These are phyloP conservation scores for Phaenicophaeus curvirostris DNA, from an alignment of 2,797 vertebrate genomes.

Conservation along the genomic window DNA sequence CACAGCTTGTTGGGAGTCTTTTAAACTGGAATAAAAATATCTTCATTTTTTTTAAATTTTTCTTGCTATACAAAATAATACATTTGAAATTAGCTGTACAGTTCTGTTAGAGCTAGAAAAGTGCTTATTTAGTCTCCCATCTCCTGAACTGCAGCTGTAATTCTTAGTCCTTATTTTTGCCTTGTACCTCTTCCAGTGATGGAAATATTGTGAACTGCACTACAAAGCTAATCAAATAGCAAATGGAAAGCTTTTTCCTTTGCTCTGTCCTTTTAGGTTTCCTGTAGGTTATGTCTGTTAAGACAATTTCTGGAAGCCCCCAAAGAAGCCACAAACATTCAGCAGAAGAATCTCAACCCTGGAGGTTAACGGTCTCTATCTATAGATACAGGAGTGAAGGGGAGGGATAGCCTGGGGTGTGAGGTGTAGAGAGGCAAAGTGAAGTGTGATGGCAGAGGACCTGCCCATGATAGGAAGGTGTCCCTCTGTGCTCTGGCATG, in stretches of 20 bases:
- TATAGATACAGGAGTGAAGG: not conserved
- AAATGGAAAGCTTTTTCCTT: not conserved
- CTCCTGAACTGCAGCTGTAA: constrained; percentile 1
- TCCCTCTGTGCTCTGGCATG: not conserved
- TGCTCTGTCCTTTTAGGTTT: not conserved
- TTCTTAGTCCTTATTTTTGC: constrained; percentile 22
- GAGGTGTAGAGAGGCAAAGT: not conserved
- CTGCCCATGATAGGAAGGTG: not conserved
- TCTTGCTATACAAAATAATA: not conserved
- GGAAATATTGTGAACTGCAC: not conserved
- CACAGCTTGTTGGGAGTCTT: not conserved
- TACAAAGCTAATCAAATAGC: not conserved
- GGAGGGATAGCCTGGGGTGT: accelerated
- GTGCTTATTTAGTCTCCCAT: not conserved
- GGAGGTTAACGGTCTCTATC: not conserved
- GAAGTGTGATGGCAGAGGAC: not conserved
- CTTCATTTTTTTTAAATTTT: not conserved
- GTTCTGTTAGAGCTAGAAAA: constrained; percentile 18
- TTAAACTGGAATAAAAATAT: not conserved
- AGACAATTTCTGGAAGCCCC: not conserved
- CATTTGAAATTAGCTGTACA: not conserved
- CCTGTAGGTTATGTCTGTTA: not conserved
- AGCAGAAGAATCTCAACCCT: not conserved
- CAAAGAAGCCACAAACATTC: not conserved
- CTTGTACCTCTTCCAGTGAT: not conserved